A percentile compares a stretch with the other conserved stretches of the same genome.
phyloP scores from a whole-genome alignment of 1,140 invertebrate genomes.

The Rhynchophorus ferrugineus region DNA sequence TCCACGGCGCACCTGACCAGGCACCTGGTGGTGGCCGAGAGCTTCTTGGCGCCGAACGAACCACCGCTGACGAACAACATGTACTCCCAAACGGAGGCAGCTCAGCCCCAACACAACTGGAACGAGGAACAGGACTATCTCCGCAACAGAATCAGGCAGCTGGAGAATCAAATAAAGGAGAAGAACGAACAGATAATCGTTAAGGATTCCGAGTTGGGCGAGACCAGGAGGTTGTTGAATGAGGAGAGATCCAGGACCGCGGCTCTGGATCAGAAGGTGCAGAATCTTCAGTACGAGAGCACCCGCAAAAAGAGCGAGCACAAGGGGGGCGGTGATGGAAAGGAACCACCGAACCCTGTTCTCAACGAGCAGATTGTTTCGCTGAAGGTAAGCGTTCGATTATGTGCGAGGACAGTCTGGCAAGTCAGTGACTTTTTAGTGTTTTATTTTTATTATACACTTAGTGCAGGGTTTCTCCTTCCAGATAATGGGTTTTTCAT shows the following conservation, averaged over 20 bases:
- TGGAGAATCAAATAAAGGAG: conserved; percentile 1
- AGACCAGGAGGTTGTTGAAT: conserved; percentile 13
- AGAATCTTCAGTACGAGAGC: conserved; percentile 30
- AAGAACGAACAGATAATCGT: conserved; percentile 1
- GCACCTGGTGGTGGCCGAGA: background rate
- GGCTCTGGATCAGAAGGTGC: conserved; percentile 16
- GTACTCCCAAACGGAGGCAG: background rate
- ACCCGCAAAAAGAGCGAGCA: conserved; percentile 2
- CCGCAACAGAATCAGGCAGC: conserved; percentile 21
- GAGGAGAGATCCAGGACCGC: conserved; percentile 21
- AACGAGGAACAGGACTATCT: conserved; percentile 18
- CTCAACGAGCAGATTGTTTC: conserved; percentile 22
- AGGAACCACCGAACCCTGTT: conserved; percentile 3
- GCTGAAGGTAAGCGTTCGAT: conserved; percentile 29
- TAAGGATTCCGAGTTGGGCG: conserved; percentile 15
- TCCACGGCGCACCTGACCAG: conserved; percentile 1
- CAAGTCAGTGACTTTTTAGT: too few species aligned
- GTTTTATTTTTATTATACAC: too few species aligned
- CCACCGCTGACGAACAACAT: background rate
- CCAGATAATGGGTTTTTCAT: too few species aligned
- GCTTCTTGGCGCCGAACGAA: background rate
- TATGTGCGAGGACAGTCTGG: too few species aligned
- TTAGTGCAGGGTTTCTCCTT: too few species aligned
- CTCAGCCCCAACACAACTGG: background rate
- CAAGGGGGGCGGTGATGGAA: conserved; percentile 15